Conservation (phyloP, 2,797 vertebrate species). For the Mormyrops boulengeri region DNA sequence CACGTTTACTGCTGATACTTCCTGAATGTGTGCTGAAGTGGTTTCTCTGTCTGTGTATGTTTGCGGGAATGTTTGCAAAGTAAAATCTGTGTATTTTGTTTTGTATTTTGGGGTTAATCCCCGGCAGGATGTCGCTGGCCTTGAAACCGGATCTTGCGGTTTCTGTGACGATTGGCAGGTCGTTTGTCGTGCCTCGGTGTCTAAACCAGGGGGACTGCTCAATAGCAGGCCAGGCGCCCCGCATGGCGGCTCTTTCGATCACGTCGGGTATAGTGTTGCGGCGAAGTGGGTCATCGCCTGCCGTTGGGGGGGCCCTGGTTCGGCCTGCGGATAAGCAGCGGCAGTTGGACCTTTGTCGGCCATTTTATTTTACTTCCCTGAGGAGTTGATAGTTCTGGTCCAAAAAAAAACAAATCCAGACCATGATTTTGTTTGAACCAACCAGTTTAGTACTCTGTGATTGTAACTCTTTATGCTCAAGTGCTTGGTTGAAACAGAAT, state of each 20-base stretch:
- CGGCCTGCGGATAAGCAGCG: neutral
- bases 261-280: constrained; percentile 56
- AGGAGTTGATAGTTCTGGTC: neutral
- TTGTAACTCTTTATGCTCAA: neutral
- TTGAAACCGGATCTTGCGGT: constrained; percentile 19
- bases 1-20: neutral
- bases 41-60: neutral
- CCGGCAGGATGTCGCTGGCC: neutral
- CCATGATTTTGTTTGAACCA: neutral
- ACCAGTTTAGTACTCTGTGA: neutral
- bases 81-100: neutral
- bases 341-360: neutral
- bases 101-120: neutral
- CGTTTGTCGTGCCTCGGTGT: neutral
- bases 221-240: neutral
- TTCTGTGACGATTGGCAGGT: constrained; percentile 15
- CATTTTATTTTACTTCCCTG: neutral
- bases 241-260: constrained; percentile 34
- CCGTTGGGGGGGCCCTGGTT: constrained; percentile 40
- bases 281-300: constrained; percentile 57
- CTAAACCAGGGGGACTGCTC: neutral
- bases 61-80: neutral
- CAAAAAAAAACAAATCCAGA: neutral
- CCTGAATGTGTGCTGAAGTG: neutral
- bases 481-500: neutral